Base-by-base conservation (phyloP, 2,113 vertebrate species). In the Maccullochella peelii region DNA sequence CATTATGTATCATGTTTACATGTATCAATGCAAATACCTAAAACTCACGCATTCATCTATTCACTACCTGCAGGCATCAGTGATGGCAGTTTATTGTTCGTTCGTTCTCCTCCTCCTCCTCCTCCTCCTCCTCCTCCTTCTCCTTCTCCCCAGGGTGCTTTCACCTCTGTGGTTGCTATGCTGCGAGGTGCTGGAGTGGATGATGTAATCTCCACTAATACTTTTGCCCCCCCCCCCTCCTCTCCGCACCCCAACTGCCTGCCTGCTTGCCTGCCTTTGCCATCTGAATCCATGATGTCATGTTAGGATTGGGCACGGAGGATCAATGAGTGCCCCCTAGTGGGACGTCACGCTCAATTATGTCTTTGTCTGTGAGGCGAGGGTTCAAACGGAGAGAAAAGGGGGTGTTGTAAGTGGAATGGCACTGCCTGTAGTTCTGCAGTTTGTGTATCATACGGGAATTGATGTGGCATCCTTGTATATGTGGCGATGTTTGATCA, bases 281-380 rank as follows among this genome's bases (percentile, higher is more conserved):
- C 90, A 87, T 94, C 85, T 86, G 91, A 92, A 93, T 94, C 87
- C 90, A 93, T 95, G 94, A 94, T 95, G 94, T 95, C 93, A 95
- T 93, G 85, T 87, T 88, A 73, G 78, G 75, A 88, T 62, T 65
- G 86, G 87, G 80, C 89, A 84, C 75, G 42, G 77, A 93, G 89
- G 78, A 88, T 91, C 91, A 89, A 82, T 88, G 92, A 91, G 82
- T 91, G 93, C 93, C 94, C 91, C 93, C 93, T 93, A 86, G 89
- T 92, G 93, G 93, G 90, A 87, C 72, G 92, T 89, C 91, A 90
- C 63, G 73, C 86, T 86, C 86, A 78, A 87, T 91, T 89, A 93
- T 84, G 81, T 86, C 89, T 94, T 87, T 91, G 89, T 89, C 80
- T 88, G 88, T 33, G 73, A 84, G 84, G 84, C 73, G 38, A 79